These are phyloP conservation scores for Bos javanicus DNA, from an alignment of 2,113 vertebrate species.

Conservation along the genomic window DNA sequence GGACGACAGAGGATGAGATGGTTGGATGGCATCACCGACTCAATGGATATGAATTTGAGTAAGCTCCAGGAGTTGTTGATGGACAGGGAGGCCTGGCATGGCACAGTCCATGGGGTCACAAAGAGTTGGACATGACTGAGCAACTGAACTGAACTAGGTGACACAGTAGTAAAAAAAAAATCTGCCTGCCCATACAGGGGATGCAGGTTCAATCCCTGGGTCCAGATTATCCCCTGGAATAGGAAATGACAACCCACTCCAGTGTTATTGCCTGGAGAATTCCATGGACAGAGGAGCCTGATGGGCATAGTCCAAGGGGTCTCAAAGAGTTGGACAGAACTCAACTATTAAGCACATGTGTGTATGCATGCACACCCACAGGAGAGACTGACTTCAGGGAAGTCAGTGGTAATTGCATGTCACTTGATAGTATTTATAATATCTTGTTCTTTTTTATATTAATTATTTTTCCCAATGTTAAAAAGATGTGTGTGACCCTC, in stretches of 20 bases:
- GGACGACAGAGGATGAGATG: background rate
- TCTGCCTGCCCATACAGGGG: background rate
- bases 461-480: background rate
- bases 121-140: background rate
- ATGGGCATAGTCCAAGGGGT: background rate
- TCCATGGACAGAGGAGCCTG: background rate
- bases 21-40: background rate
- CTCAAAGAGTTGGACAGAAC: background rate
- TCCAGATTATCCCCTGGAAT: background rate
- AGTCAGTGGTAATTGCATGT: background rate
- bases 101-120: rapidly evolving
- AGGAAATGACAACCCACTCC: background rate
- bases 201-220: background rate
- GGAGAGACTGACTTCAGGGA: background rate
- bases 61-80: background rate
- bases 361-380: background rate
- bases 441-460: background rate
- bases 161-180: background rate
- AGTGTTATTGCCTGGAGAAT: background rate
- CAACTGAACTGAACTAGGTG: background rate
- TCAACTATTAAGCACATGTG: background rate
- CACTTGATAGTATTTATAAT: background rate
- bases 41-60: background rate
- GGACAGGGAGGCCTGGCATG: background rate
- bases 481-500: background rate